Conservation (phyloP, 1,140 invertebrate species). For the Cotesia chilonis region DNA sequence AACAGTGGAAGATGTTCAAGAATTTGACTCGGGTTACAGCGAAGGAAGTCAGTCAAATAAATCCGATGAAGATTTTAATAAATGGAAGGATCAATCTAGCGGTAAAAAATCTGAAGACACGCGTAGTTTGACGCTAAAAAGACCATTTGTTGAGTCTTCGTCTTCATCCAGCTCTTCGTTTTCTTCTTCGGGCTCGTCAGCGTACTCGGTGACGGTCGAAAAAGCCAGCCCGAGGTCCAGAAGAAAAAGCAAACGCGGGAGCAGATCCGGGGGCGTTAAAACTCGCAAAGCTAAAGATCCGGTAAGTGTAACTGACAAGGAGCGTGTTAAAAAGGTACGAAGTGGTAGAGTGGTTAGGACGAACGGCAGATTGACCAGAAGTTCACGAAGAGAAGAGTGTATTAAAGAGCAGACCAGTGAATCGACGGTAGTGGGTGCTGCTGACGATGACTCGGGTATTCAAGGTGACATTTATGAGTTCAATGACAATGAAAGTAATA, state of each 20-base stretch:
- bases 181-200: not conserved
- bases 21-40: conserved; percentile 1
- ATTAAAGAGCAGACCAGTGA: conserved; percentile 41
- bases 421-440: conserved; percentile 47
- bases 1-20: not conserved
- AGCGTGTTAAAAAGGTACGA: conserved; percentile 39
- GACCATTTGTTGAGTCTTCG: conserved; percentile 43
- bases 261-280: conserved; percentile 35
- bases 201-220: not conserved
- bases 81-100: conserved; percentile 23
- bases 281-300: conserved; percentile 47
- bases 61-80: not conserved
- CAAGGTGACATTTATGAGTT: conserved; percentile 65
- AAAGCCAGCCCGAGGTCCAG: conserved; percentile 27
- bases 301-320: conserved; percentile 31
- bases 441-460: conserved; percentile 63
- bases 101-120: conserved; percentile 53
- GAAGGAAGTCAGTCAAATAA: conserved; percentile 6
- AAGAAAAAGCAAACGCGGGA: conserved; percentile 34
- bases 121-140: conserved; percentile 54
- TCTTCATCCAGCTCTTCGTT: too few species aligned
- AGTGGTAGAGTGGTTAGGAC: conserved; percentile 43
- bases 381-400: conserved; percentile 54
- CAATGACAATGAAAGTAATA: conserved; percentile 61
- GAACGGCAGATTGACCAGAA: conserved; percentile 56